Evolutionary conservation across 2,113 vertebrate species (phyloP), one percentile per base, ranked within the genome.

Genomic region (Anoura caudifer): DNA sequence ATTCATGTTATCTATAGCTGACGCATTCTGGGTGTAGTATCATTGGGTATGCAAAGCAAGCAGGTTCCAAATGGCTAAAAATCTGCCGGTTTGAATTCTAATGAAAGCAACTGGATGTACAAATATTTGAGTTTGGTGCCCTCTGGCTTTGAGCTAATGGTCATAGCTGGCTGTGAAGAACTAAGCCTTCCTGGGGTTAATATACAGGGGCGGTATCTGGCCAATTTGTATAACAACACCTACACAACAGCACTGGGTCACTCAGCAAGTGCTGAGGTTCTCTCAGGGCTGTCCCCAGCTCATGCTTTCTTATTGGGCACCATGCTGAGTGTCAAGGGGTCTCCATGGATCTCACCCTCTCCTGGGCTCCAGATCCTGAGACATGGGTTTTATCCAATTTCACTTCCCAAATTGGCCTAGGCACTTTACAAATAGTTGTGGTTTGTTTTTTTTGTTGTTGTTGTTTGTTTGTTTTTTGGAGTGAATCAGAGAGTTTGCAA

Each of bases 281-380:
- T 11, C 26, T 87, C 28, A 61, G 56, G 0, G 7, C 1, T 0
- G 19, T 6, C 10, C 7, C 20, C 8, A 12, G 2, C 17, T 22
- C 14, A 1, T 8, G 52, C 15, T 19, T 38, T 61, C 50, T 28
- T 8, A 26, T 84, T 80, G 16, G 38, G 31, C 11, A 36, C 7
- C 11, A 14, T 28, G 12, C 22, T 50, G 75, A 50, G 38, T 13
- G 14, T 69, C 43, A 91, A 59, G 19, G 5, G n/a, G 31, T 24
- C 19, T 45, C 54, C 10, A 38, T 7, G 26, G 5, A 0, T 61
- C 24, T 59, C 12, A 28, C 11, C 31, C 13, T 76, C 56, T 70
- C 41, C 13, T 31, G 20, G 20, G 41, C 10, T 59, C n/a, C 20
- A 20, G 17, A 56, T 16, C 26, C 59, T 52, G 28, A 87, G 52